phyloP scores from a whole-genome alignment of 2,888 invertebrate species.

The Heliconius ismenius region DNA sequence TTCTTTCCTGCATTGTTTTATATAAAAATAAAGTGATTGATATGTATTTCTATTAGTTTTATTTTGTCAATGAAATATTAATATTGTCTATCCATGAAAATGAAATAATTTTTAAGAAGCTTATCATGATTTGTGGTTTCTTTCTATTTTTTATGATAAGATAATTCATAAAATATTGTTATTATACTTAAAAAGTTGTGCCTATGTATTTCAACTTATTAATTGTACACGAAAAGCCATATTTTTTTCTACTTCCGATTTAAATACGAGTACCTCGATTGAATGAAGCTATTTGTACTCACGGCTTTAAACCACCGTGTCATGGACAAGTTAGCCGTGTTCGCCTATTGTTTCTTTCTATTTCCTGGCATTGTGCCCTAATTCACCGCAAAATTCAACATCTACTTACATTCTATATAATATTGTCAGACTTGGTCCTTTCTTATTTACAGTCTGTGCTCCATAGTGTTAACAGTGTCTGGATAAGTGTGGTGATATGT shows the following conservation, averaged over 20 bases:
- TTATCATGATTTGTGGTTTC: not conserved
- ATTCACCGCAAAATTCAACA: conserved; percentile 74
- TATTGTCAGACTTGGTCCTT: conserved; percentile 62
- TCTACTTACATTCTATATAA: conserved; percentile 70
- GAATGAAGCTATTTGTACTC: conserved; percentile 50
- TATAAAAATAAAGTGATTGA: conserved; percentile 8
- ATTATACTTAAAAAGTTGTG: not conserved
- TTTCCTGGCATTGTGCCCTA: conserved; percentile 80
- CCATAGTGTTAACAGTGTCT: conserved; percentile 52
- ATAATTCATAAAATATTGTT: not conserved
- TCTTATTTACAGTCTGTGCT: conserved; percentile 60
- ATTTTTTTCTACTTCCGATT: no score
- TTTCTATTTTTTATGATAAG: not conserved
- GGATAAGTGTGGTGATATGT: conserved; percentile 64
- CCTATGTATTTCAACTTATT: not conserved
- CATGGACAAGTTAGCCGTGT: conserved; percentile 65
- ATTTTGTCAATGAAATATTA: not conserved
- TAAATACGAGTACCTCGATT: conserved; percentile 34
- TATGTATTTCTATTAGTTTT: not conserved
- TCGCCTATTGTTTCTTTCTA: conserved; percentile 70
- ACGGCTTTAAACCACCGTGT: conserved; percentile 65
- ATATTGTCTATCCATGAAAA: not conserved
- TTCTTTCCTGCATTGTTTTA: not conserved
- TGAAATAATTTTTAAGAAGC: not conserved
- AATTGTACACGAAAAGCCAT: not conserved